A percentile compares a stretch with the other conserved stretches of the same genome.
Evolutionary conservation across 2,888 invertebrate genomes (phyloP).

Genomic region (Timema cristinae): DNA sequence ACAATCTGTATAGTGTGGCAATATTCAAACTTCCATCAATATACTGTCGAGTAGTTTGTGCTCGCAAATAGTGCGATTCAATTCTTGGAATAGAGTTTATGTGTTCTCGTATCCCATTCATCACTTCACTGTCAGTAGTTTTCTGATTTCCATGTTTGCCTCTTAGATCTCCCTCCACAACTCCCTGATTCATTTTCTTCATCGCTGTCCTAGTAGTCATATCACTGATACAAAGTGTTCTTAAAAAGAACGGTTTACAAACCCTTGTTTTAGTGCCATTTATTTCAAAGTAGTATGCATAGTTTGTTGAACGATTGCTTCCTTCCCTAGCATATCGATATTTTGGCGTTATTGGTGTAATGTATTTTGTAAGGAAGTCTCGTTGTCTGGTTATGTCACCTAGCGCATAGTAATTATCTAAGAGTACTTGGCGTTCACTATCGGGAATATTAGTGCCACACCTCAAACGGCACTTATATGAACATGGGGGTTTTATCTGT

Average conservation of each 20-base stretch:
- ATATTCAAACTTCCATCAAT: too few species aligned
- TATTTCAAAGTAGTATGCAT: too few species aligned
- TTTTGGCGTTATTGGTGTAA: constrained; percentile 5
- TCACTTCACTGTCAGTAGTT: constrained; percentile 8
- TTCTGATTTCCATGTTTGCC: not conserved
- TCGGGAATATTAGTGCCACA: too few species aligned
- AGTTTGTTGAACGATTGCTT: not conserved
- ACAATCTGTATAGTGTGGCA: too few species aligned
- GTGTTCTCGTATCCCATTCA: constrained; percentile 2
- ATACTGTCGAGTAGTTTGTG: not conserved
- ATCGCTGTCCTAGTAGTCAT: constrained; percentile 5
- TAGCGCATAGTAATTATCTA: not conserved
- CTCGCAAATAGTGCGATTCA: constrained; percentile 5
- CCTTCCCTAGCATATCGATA: not conserved
- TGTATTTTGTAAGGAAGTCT: constrained; percentile 8
- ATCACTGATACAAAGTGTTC: too few species aligned
- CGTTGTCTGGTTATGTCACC: constrained; percentile 11
- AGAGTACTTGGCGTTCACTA: too few species aligned
- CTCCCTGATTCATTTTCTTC: too few species aligned
- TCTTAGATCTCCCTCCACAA: not conserved
- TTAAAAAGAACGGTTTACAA: too few species aligned
- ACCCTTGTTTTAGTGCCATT: too few species aligned
- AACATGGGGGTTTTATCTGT: too few species aligned
- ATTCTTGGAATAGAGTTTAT: not conserved
- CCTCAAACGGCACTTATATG: too few species aligned